These are phyloP conservation scores for Cryptoblepharus egeriae DNA, from an alignment of 2,797 vertebrate species.

Conservation along the genomic window DNA sequence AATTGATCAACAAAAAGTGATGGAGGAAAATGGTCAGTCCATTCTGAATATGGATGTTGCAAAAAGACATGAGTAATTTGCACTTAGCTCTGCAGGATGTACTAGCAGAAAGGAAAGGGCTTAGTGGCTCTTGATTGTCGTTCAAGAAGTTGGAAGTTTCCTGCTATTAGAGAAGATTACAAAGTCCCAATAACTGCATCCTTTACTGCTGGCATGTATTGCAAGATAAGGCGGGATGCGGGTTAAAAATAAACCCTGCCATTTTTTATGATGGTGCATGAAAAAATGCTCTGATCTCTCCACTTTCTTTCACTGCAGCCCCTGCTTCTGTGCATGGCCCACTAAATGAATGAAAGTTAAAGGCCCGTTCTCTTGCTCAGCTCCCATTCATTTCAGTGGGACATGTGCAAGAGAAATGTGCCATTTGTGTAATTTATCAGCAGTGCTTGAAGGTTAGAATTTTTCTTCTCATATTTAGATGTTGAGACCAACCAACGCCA, in stretches of 20 bases:
- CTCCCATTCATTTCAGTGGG: neutral
- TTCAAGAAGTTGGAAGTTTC: no score
- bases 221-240: no score
- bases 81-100: no score
- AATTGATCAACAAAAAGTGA: neutral
- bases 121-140: no score
- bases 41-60: neutral
- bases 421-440: neutral
- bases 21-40: neutral
- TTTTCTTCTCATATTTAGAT: neutral
- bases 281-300: no score
- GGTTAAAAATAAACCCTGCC: neutral
- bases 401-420: neutral
- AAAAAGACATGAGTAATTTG: neutral
- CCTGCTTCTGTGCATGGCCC: neutral
- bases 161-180: no score
- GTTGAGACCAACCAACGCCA: no score
- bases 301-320: no score
- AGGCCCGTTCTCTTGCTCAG: neutral
- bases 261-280: no score
- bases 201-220: no score
- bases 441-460: neutral
- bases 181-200: no score
- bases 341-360: neutral
- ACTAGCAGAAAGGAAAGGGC: no score